Conservation (phyloP, 2,888 invertebrate species). For the Ophioninae sp. region DNA sequence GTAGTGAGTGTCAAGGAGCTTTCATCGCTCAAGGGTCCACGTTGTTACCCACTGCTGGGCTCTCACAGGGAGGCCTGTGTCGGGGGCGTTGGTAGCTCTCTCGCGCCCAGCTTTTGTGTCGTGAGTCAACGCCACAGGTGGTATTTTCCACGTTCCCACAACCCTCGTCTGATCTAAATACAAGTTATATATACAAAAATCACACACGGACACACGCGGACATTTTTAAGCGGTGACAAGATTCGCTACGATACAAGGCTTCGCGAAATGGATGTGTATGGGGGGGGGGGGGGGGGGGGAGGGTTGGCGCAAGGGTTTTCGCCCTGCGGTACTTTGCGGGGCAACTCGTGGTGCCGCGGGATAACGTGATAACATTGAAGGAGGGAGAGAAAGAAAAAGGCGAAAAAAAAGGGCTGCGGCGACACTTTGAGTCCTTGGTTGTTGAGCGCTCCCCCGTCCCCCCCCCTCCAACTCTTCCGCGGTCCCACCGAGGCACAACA, state of each 20-base stretch:
- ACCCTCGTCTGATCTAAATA: slow-evolving; percentile 26
- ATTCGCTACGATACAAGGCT: slow-evolving; percentile 32
- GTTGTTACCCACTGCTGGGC: slow-evolving; percentile 23
- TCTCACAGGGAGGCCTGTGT: slow-evolving; percentile 20
- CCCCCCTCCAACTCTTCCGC: slow-evolving; percentile 4
- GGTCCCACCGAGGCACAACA: slow-evolving; percentile 37
- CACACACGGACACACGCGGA: slow-evolving; percentile 2
- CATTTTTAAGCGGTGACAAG: slow-evolving; percentile 2
- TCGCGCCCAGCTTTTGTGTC: slow-evolving; percentile 56
- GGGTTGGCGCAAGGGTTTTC: slow-evolving; percentile 28
- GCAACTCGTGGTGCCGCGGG: slow-evolving; percentile 6
- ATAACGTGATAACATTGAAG: neutral
- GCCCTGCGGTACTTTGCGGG: slow-evolving; percentile 10
- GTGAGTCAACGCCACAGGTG: slow-evolving; percentile 71
- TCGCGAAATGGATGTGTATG: neutral
- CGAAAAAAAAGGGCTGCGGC: slow-evolving; percentile 26
- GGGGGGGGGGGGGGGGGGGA: slow-evolving; percentile 7
- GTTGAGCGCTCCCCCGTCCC: neutral
- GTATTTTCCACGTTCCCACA: slow-evolving; percentile 64
- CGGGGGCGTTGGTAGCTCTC: slow-evolving; percentile 52
- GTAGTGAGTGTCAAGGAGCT: slow-evolving; percentile 51
- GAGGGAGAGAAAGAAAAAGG: slow-evolving; percentile 4
- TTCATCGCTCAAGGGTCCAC: slow-evolving; percentile 47
- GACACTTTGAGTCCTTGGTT: slow-evolving; percentile 55
- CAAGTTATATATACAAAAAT: slow-evolving; percentile 1